Evolutionary conservation across 2,113 vertebrate genomes (phyloP).

Genomic region (Nerophis lumbriciformis): DNA sequence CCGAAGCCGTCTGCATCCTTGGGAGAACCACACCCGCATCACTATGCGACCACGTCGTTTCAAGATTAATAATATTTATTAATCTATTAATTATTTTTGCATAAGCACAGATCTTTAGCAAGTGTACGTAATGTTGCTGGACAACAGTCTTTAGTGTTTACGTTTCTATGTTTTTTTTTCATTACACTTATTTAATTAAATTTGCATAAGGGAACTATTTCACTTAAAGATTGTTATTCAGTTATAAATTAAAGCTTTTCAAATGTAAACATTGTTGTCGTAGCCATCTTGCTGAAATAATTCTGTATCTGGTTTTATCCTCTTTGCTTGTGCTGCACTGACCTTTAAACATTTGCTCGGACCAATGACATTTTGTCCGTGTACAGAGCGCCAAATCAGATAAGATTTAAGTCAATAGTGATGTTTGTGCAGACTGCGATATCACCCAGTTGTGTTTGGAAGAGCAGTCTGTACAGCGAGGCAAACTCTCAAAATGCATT

Average conservation of each 20-base stretch:
- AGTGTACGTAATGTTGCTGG: no score
- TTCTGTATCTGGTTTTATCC: background rate
- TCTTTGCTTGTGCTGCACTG: constrained; percentile 15
- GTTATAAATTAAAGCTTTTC: background rate
- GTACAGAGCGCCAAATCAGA: constrained; percentile 15
- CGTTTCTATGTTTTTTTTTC: no score
- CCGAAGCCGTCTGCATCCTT: no score
- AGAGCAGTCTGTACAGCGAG: constrained; percentile 11
- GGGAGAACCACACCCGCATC: no score
- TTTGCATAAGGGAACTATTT: no score
- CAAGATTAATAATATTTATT: no score
- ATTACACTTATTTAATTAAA: no score
- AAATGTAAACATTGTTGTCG: background rate
- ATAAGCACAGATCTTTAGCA: no score
- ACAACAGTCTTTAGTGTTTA: no score
- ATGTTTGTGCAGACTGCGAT: constrained; percentile 5
- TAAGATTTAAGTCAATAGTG: constrained; percentile 13
- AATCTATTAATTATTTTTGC: no score
- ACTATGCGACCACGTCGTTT: no score
- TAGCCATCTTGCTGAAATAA: background rate
- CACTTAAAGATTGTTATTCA: background rate
- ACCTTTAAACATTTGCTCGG: constrained; percentile 16
- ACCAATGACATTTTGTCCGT: constrained; percentile 9
- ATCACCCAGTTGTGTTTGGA: background rate
- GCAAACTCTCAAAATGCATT: constrained; percentile 4